Percentiles rank a stretch among this genome's conserved stretches.
Evolutionary conservation across 2,888 invertebrate genomes (phyloP).

Genomic region (Drosophila koepferae): DNA sequence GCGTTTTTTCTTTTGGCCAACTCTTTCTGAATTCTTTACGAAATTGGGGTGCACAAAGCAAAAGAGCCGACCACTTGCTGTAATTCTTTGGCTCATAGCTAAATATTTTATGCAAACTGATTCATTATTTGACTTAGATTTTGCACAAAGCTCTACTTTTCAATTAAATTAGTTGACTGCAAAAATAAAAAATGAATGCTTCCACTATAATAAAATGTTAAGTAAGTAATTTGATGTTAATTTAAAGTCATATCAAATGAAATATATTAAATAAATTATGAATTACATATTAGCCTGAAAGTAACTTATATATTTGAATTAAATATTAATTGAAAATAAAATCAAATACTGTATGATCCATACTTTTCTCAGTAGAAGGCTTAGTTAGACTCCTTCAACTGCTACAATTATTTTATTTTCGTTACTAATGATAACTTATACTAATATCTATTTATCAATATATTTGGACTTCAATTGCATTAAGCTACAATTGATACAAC

Average conservation of each 20-base stretch:
- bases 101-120: conserved; percentile 30
- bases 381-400: not conserved
- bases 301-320: not conserved
- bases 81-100: conserved; percentile 20
- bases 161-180: not conserved
- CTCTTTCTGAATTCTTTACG: conserved; percentile 47
- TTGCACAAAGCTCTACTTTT: not conserved
- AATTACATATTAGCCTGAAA: not conserved
- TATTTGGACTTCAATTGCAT: not conserved
- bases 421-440: not conserved
- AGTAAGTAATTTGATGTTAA: not conserved
- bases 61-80: conserved; percentile 27
- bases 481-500: not conserved
- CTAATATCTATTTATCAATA: not conserved
- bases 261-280: not conserved
- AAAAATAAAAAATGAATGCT: not conserved
- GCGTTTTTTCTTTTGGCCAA: conserved; percentile 21
- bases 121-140: conserved; percentile 16
- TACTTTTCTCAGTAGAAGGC: not conserved
- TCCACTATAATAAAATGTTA: not conserved
- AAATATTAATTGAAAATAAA: not conserved
- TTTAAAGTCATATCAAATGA: not conserved
- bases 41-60: conserved; percentile 26
- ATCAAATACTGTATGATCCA: not conserved
- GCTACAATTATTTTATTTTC: not conserved